Percentiles rank a stretch among this genome's conserved stretches.
Conservation (phyloP, 2,797 vertebrate genomes). For the Babyrousa celebensis region DNA sequence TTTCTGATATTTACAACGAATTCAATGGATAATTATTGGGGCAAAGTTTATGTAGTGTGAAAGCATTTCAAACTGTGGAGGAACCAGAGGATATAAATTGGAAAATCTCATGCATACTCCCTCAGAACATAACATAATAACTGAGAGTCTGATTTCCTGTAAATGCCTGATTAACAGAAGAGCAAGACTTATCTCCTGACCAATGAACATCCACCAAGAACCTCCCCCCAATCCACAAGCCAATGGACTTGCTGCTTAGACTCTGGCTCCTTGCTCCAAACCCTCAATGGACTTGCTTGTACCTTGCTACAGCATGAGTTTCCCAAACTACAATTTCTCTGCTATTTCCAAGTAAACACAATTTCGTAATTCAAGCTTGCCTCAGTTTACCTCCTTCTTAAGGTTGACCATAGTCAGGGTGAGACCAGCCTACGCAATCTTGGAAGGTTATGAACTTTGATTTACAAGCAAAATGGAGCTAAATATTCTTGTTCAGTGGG, state of each 20-base stretch:
- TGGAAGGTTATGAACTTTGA: background rate
- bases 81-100: background rate
- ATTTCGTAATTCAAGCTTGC: background rate
- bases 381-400: background rate
- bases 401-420: background rate
- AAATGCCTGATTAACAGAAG: background rate
- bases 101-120: background rate
- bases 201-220: background rate
- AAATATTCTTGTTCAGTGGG: background rate
- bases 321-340: background rate
- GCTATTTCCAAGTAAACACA: background rate
- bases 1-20: background rate
- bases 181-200: background rate
- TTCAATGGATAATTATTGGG: background rate
- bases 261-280: background rate
- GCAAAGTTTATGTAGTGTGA: background rate
- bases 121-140: background rate
- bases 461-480: conserved; percentile 37
- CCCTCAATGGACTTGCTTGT: background rate
- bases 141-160: background rate
- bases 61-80: background rate
- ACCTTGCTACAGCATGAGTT: background rate
- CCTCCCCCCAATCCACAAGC: background rate
- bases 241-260: background rate
- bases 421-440: background rate